Base-by-base conservation (phyloP, 1,140 invertebrate species). In the Cylas formicarius region DNA sequence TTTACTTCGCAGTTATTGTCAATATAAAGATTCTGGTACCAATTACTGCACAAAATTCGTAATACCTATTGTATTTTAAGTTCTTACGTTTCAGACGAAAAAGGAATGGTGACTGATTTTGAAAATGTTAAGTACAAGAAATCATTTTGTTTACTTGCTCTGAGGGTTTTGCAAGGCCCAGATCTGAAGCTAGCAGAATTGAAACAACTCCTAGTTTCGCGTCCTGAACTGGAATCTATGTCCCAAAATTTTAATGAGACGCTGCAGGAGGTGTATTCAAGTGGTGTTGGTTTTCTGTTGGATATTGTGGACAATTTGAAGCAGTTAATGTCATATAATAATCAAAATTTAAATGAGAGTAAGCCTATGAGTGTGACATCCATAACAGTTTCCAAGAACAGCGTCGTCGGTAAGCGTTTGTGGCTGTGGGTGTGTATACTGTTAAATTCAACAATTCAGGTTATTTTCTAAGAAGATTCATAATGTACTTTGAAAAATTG, bases 401-500 rank as follows among this genome's bases (percentile, higher is more conserved):
- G 70, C 60, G 55, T 68, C 23, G 56, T 69, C 37, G 68, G 69
- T 66, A 61, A 46, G 36, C 53, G 1, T 4, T 33, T 53, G 62
- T 13, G 62, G 61, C 31, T 58, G 61, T 10, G 38, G 53, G 33
- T 60, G 59, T 8, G 58, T 56, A 7, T 40, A 13, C 43, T 50
- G 21, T 55, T 75, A 10, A 71, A 67, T 58, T 27, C 18, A 72
- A 69, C 11, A 68, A 78, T 63, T 62, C 72, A 67, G 82, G 82
- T 16, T 61, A 89, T 44, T 91, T 88, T 66, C 71, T 91, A 40
- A 73, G 89, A 48, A 72, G 86, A 56, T 82, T 90, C 59, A 75
- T 84, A 39, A 67, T 90, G 2, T 78, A 82, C 39, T 81, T 90
- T 63, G 84, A 90, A 55, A 87, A 84, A 62, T 66, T 91, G 26